phyloP scores from a whole-genome alignment of 2,113 vertebrate genomes.

The Polypterus bichir region DNA sequence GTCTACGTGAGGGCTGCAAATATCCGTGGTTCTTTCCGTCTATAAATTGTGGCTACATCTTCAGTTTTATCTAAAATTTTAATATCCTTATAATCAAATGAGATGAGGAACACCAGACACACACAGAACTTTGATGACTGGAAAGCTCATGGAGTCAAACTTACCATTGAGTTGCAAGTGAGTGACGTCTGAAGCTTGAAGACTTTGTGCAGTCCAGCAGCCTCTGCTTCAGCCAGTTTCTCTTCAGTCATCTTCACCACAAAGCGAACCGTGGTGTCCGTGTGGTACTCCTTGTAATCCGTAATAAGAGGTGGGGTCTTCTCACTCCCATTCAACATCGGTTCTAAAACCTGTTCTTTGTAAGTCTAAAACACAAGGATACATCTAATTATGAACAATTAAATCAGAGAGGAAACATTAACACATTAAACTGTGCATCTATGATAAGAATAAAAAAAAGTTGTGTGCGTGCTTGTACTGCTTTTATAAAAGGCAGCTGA shows the following conservation, averaged over 20 bases:
- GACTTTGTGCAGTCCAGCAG: slow-evolving; percentile 81
- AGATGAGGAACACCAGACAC: too few species aligned
- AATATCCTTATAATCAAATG: too few species aligned
- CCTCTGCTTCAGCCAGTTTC: slow-evolving; percentile 68
- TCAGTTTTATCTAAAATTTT: too few species aligned
- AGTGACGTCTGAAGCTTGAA: slow-evolving; percentile 84
- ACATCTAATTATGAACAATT: neutral
- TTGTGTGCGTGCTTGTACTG: too few species aligned
- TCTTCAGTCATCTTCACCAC: slow-evolving; percentile 77
- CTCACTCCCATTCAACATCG: slow-evolving; percentile 86
- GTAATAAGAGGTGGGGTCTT: slow-evolving; percentile 82
- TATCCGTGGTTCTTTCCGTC: too few species aligned
- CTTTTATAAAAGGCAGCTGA: too few species aligned
- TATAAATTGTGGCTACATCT: too few species aligned
- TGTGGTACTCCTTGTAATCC: slow-evolving; percentile 93
- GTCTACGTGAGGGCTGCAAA: too few species aligned
- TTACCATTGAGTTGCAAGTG: slow-evolving; percentile 92
- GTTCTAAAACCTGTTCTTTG: slow-evolving; percentile 89
- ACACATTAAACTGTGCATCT: neutral
- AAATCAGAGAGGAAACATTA: neutral
- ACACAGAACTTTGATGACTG: too few species aligned
- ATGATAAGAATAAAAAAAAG: too few species aligned
- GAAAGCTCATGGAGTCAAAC: neutral
- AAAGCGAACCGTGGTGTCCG: slow-evolving; percentile 86
- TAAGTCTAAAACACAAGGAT: slow-evolving; percentile 53